Evolutionary conservation across 2,113 vertebrate species (phyloP).

Genomic region (Ceyx melanurus): DNA sequence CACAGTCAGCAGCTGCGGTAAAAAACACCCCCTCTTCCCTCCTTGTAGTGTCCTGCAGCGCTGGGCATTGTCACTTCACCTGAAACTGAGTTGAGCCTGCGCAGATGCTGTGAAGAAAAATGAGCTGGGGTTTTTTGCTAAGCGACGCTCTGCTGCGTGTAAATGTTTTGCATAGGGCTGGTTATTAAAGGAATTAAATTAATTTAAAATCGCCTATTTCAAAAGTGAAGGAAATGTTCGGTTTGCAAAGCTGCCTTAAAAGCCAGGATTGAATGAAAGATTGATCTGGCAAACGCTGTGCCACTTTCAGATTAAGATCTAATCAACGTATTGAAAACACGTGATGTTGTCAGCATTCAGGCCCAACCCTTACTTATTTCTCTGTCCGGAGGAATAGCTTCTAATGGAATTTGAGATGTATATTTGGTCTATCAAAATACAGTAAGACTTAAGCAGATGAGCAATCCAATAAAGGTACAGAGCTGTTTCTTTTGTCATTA

Average conservation of each 20-base stretch:
- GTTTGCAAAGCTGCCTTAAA: not conserved
- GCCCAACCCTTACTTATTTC: not conserved
- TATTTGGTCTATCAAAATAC: not conserved
- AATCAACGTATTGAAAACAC: not conserved
- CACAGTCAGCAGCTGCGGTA: constrained; percentile 88
- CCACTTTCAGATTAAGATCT: not conserved
- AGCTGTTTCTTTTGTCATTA: not conserved
- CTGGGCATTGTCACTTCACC: not conserved
- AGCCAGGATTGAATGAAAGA: rapidly evolving
- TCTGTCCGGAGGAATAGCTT: not conserved
- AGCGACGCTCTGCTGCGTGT: not conserved
- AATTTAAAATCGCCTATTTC: not conserved
- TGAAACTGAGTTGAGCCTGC: not conserved
- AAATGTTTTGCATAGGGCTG: not conserved
- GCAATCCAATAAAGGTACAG: not conserved
- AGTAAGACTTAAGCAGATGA: not conserved
- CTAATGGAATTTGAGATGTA: not conserved
- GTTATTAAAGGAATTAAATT: not conserved
- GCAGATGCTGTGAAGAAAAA: not conserved
- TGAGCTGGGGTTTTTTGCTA: not conserved
- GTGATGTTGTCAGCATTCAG: not conserved
- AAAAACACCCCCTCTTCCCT: constrained; percentile 30
- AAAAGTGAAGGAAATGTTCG: not conserved
- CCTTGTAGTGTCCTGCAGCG: not conserved
- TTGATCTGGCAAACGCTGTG: not conserved